A percentile compares a stretch with the other conserved stretches of the same genome.
phyloP scores from a whole-genome alignment of 2,113 vertebrate species.

The Xenopus laevis region DNA sequence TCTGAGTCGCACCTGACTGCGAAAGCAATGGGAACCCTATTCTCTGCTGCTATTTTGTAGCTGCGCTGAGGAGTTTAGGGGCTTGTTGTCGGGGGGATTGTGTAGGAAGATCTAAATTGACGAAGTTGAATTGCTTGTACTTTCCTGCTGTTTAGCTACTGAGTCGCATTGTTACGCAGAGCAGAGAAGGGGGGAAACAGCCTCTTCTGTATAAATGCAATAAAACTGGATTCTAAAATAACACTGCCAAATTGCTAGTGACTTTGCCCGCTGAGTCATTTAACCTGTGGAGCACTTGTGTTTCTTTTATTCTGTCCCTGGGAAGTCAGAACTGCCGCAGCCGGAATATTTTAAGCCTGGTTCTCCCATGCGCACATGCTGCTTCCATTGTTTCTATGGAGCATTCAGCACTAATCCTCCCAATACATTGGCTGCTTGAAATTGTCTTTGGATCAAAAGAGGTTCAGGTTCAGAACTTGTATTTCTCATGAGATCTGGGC shows the following conservation, averaged over 20 bases:
- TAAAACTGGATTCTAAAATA: conserved; percentile 53
- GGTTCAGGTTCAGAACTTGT: not conserved
- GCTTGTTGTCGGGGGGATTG: conserved; percentile 44
- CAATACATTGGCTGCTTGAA: conserved; percentile 14
- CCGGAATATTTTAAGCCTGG: conserved; percentile 24
- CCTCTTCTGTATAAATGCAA: conserved; percentile 39
- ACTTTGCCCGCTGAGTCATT: conserved; percentile 40
- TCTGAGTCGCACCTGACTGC: conserved; percentile 16
- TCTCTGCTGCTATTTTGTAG: conserved; percentile 33
- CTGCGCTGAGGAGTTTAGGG: conserved; percentile 47
- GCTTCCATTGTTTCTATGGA: conserved; percentile 24
- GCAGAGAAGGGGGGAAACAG: conserved; percentile 48
- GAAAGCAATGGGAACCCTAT: conserved; percentile 48
- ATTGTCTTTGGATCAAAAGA: not conserved
- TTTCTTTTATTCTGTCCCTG: conserved; percentile 34
- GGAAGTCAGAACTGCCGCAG: conserved; percentile 31
- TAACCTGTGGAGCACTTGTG: conserved; percentile 35
- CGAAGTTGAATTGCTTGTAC: conserved; percentile 46
- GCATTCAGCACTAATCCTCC: conserved; percentile 6
- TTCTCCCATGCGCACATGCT: conserved; percentile 21
- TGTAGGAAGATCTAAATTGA: conserved; percentile 57
- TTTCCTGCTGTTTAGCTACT: conserved; percentile 38
- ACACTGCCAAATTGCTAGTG: conserved; percentile 50
- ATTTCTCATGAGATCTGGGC: not conserved
- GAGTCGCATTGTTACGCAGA: conserved; percentile 37